Base-by-base conservation (phyloP, 2,888 invertebrate genomes). In the Phyto melanocephala region DNA sequence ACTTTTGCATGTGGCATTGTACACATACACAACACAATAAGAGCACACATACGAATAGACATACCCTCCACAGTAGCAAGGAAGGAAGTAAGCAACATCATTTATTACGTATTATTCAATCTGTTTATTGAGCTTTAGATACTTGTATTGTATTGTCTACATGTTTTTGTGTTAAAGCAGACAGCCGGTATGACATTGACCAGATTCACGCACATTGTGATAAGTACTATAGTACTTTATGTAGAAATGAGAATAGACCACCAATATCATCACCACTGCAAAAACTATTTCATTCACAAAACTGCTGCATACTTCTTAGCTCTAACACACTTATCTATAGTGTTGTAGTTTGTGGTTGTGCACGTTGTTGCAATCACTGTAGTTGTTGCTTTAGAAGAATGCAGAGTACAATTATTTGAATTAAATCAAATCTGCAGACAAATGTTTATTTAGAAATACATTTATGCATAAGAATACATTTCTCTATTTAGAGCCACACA, bases 61-160 rank as follows among this genome's bases (percentile, higher is more conserved):
- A 54, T 42, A 62, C n/a, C n/a, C n/a, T n/a, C n/a, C 11, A 17
- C 6, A 47, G 20, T 42, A 17, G 24, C 7, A 13, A 42, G 52
- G 28, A 63, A 47, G 28, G 20, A 52, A 56, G 62, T 11, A 7
- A 67, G 40, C 33, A 28, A 72, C 81, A 68, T 77, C 60, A 72
- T 77, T 67, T 72, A 81, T 72, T 81, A 54, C 50, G 47, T 56
- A 72, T 71, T 81, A 81, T 72, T 72, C 67, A 72, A 67, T 77
- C 71, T 77, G 67, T 67, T 70, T 80, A 76, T 65, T 56, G 45
- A 56, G 58, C 58, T 68, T 62, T 35, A 54, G 37, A 24, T 45
- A 45, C n/a, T 68, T 35, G 42, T 52, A 33, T 67, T 28, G 35
- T 58, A 68, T 54, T 70, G 2, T 62, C 22, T 35, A 2, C 33